phyloP scores from a whole-genome alignment of 2,113 vertebrate genomes.

The Ctenodactylus gundi region DNA sequence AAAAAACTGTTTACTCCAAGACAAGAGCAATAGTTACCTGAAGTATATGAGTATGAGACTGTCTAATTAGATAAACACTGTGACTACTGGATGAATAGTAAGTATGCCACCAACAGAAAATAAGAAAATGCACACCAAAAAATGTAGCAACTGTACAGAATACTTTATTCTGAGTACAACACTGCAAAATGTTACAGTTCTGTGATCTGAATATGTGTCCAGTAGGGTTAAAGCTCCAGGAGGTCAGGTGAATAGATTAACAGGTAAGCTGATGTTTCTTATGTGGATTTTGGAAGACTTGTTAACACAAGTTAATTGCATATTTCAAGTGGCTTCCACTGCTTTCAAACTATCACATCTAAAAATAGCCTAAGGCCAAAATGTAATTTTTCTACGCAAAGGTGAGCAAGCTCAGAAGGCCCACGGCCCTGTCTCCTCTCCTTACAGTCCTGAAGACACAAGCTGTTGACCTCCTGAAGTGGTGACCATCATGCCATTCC shows the following conservation, averaged over 20 bases:
- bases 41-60: background rate
- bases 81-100: background rate
- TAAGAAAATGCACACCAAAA: background rate
- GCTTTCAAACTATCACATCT: background rate
- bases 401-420: background rate
- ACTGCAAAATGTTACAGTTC: background rate
- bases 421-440: background rate
- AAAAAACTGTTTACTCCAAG: background rate
- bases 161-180: background rate
- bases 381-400: background rate
- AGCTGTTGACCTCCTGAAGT: too few relatives aligned
- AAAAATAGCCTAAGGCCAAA: background rate
- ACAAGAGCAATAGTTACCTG: background rate
- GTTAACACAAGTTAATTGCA: background rate
- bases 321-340: background rate
- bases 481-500: background rate
- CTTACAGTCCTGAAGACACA: rapidly evolving
- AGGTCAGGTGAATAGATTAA: background rate
- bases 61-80: background rate
- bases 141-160: background rate
- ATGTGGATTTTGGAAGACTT: background rate
- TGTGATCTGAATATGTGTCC: background rate
- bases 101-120: background rate
- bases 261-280: background rate
- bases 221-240: background rate